These are phyloP conservation scores for Corythucha ciliata DNA, from an alignment of 2,888 invertebrate species.

Conservation along the genomic window DNA sequence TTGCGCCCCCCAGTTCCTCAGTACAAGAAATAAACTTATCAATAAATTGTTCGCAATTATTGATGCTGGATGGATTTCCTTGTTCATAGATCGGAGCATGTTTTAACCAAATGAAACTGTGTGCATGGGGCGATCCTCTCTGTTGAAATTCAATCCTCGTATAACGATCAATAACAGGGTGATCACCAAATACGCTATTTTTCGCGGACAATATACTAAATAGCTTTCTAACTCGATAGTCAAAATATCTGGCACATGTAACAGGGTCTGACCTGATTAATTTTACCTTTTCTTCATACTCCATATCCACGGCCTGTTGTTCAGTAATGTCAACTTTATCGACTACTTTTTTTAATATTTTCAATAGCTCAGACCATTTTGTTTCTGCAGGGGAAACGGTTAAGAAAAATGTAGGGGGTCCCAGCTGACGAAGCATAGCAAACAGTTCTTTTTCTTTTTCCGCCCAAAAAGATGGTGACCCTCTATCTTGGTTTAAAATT, in stretches of 20 bases:
- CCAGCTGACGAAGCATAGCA: slow-evolving; percentile 32
- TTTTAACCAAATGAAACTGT: slow-evolving; percentile 36
- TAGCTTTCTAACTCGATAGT: slow-evolving; percentile 16
- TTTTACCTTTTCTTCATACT: slow-evolving; percentile 28
- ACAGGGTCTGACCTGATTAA: slow-evolving; percentile 34
- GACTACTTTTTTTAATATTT: slow-evolving; percentile 15
- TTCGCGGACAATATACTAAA: not conserved
- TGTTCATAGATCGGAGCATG: slow-evolving; percentile 32
- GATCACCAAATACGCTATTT: not conserved
- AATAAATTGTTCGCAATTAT: not conserved
- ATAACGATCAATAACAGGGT: slow-evolving; percentile 27
- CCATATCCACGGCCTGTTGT: slow-evolving; percentile 23
- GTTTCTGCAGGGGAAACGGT: slow-evolving; percentile 30
- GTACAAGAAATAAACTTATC: slow-evolving; percentile 12
- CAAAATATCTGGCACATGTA: slow-evolving; percentile 32
- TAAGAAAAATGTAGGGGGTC: slow-evolving; percentile 31
- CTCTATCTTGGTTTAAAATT: slow-evolving; percentile 17
- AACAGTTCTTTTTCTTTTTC: slow-evolving; percentile 33
- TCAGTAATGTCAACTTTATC: slow-evolving; percentile 18
- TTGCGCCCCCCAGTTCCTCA: not conserved
- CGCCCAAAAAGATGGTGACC: slow-evolving; percentile 33
- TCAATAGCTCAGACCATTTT: slow-evolving; percentile 29
- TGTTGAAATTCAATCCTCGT: slow-evolving; percentile 37
- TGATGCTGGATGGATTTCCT: not conserved
- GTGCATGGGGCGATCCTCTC: slow-evolving; percentile 35